Conservation (phyloP, 1,140 invertebrate species). For the Hermetia illucens region DNA sequence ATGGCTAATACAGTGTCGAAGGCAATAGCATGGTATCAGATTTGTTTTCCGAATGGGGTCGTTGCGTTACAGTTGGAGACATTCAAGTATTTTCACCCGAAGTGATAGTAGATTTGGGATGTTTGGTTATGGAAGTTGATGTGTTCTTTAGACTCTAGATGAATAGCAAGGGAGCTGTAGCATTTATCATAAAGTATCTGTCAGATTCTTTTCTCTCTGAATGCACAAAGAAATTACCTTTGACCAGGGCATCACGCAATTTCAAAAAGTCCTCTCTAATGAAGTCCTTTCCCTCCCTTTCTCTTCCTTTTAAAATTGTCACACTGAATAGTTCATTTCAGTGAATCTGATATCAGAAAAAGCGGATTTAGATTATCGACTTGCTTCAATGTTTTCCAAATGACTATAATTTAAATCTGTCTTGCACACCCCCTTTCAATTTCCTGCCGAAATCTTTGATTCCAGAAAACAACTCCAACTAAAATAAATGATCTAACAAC, state of each 20-base stretch:
- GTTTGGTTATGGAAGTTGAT: too few species aligned
- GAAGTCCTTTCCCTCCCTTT: too few species aligned
- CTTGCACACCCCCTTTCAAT: too few species aligned
- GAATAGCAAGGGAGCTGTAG: neutral
- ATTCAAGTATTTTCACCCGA: too few species aligned
- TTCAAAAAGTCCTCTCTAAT: neutral
- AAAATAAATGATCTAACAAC: too few species aligned
- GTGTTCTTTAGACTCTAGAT: neutral
- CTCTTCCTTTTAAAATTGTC: too few species aligned
- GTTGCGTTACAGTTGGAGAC: neutral
- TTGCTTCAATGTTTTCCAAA: too few species aligned
- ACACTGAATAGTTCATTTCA: neutral
- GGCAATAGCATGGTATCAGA: too few species aligned
- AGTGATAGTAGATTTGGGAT: too few species aligned
- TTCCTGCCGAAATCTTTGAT: too few species aligned
- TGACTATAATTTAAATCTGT: too few species aligned
- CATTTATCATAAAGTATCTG: neutral
- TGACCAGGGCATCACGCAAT: neutral
- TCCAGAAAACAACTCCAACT: neutral
- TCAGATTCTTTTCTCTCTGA: neutral
- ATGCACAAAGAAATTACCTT: neutral
- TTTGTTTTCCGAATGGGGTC: neutral
- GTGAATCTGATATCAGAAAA: neutral
- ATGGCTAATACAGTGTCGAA: constrained; percentile 1
- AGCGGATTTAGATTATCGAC: neutral